Conservation (phyloP, 1,140 invertebrate genomes). For the Scaptodrosophila lebanonensis region DNA sequence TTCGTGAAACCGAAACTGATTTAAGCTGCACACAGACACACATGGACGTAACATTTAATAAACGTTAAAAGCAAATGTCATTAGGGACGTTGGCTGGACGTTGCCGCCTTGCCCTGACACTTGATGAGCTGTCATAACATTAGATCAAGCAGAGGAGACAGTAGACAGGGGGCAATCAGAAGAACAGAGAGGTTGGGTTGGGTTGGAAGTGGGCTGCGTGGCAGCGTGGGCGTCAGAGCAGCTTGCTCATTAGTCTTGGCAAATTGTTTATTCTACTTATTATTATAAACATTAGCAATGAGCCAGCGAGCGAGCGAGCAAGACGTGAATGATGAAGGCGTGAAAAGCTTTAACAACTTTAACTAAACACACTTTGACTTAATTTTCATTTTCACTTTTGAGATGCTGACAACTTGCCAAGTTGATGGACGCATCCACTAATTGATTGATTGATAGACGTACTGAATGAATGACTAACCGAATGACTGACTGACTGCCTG, state of each 20-base stretch:
- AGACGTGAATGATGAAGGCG: neutral
- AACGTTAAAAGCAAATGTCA: constrained; percentile 74
- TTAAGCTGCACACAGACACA: constrained; percentile 50
- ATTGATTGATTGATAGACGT: constrained; percentile 58
- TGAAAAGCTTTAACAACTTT: constrained; percentile 27
- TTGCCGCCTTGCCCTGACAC: constrained; percentile 54
- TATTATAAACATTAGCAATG: constrained; percentile 60
- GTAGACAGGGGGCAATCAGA: too few species aligned
- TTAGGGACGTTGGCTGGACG: constrained; percentile 30
- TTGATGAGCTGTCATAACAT: constrained; percentile 76
- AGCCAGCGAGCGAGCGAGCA: constrained; percentile 10
- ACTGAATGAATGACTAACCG: constrained; percentile 39
- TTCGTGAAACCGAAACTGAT: too few species aligned
- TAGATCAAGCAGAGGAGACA: constrained; percentile 66
- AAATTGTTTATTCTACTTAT: constrained; percentile 67
- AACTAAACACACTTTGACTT: constrained; percentile 56
- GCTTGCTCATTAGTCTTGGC: constrained; percentile 58
- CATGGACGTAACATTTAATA: constrained; percentile 55
- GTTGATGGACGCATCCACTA: constrained; percentile 23
- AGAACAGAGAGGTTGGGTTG: too few species aligned
- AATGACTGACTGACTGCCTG: constrained; percentile 8
- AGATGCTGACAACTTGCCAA: constrained; percentile 4
- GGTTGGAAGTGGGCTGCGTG: constrained; percentile 1
- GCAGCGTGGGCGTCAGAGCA: constrained; percentile 1
- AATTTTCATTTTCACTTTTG: constrained; percentile 4